A percentile compares a stretch with the other conserved stretches of the same genome.
Evolutionary conservation across 92 coral and sea anemone genomes (phyloP).

Genomic region (Blastomussa wellsi): DNA sequence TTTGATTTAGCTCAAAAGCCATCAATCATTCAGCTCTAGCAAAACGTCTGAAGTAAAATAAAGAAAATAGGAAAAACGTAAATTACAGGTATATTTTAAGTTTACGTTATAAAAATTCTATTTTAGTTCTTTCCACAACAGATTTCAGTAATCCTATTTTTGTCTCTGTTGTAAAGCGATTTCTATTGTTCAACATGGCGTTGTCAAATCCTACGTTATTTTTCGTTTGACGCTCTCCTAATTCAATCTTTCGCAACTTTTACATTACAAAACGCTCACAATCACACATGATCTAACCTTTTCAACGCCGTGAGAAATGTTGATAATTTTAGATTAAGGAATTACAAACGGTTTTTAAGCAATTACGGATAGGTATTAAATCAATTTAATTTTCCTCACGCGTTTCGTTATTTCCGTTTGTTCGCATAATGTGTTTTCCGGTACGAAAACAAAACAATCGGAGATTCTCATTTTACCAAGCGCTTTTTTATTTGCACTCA

Average conservation of each 20-base stretch:
- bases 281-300: not conserved
- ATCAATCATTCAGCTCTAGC: not conserved
- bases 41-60: not conserved
- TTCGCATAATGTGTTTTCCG: constrained; percentile 16
- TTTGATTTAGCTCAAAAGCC: not conserved
- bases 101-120: not conserved
- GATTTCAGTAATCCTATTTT: not conserved
- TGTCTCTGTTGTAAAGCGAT: not conserved
- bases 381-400: constrained; percentile 21
- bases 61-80: not conserved
- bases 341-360: not conserved
- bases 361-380: constrained; percentile 7
- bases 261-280: not conserved
- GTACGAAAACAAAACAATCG: not conserved
- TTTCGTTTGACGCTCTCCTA: not conserved
- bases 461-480: constrained; percentile 38
- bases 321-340: not conserved
- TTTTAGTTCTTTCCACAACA: not conserved
- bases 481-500: constrained; percentile 18
- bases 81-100: not conserved
- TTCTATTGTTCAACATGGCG: not conserved
- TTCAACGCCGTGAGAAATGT: not conserved
- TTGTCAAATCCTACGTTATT: not conserved
- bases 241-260: not conserved
- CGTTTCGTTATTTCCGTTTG: constrained; percentile 35